Base-by-base conservation (phyloP, 35 echinoderm and acorn worm genomes). In the Hemicentrotus pulcherrimus region DNA sequence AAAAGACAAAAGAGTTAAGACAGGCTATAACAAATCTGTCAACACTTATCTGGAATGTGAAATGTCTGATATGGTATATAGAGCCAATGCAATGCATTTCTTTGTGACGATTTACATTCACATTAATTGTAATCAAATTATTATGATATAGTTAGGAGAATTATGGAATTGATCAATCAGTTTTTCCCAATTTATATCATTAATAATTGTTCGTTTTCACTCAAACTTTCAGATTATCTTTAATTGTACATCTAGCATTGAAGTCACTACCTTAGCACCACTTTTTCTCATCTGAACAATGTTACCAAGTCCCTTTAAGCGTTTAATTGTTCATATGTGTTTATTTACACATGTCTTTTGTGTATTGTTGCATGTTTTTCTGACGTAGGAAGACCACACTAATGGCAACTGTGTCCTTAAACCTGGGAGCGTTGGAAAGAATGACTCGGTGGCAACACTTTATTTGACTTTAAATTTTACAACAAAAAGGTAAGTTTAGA, bases 381-480 rank as follows among this genome's bases (percentile, higher is more conserved):
- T 31, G 32, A 45, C 31, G 33, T 92, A 96, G 94, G 96, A 96
- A 46, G 96, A 95, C 35, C 94, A 95, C 46, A 86, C 88, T 14
- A 86, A 96, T 47, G 32, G 31, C 9, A 78, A 94, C 50, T 96
- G 96, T 48, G 91, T 96, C 61, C 48, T 96, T 15, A 85, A 95
- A 32, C 65, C 85, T 33, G 61, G 50, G 33, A 91, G 65, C 18
- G 86, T 92, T 32, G 22, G 89, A 0, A 71, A 95, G 45, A 95
- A 96, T 92, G 94, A 96, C 48, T 96, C 96, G 85, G 94, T 96
- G 16, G 86, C 96, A 5, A 87, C 88, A 46, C 48, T 96, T 45
- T 95, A 91, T 55, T 86, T 96, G 32, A 95, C 86, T 45, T 96
- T 96, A 24, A 95, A 96, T 71, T 96, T 96, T 70, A 96, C 86